These are phyloP conservation scores for Cabera pusaria DNA, from an alignment of 2,888 invertebrate species.

Conservation along the genomic window DNA sequence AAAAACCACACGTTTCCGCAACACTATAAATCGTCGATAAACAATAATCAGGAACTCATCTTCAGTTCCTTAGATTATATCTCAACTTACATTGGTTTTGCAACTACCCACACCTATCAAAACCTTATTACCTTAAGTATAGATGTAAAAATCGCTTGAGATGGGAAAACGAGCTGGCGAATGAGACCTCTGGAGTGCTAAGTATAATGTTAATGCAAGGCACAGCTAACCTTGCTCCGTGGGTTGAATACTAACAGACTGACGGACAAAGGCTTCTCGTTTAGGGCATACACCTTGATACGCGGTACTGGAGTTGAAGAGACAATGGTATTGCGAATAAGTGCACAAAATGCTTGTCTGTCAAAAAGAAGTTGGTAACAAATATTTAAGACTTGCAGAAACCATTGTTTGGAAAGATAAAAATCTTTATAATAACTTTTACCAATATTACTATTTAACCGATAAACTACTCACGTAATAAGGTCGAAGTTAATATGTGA, in stretches of 20 bases:
- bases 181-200: constrained; percentile 5
- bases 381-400: no score
- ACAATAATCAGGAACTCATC: constrained; percentile 36
- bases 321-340: no score
- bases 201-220: constrained; percentile 22
- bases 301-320: constrained; percentile 17
- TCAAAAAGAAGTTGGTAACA: no score
- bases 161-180: background rate
- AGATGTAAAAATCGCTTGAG: constrained; percentile 7
- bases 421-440: no score
- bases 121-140: background rate
- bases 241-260: constrained; percentile 42
- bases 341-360: no score
- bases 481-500: no score
- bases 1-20: constrained; percentile 16
- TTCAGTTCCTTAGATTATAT: constrained; percentile 20
- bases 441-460: no score
- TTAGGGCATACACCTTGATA: constrained; percentile 36
- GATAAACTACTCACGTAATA: no score
- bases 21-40: constrained; percentile 24
- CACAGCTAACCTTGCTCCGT: constrained; percentile 39
- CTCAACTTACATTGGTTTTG: constrained; percentile 4
- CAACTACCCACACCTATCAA: no score
- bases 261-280: constrained; percentile 45
- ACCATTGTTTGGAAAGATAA: no score